Evolutionary conservation across 2,888 invertebrate species (phyloP).

Genomic region (Orchestes rusci): DNA sequence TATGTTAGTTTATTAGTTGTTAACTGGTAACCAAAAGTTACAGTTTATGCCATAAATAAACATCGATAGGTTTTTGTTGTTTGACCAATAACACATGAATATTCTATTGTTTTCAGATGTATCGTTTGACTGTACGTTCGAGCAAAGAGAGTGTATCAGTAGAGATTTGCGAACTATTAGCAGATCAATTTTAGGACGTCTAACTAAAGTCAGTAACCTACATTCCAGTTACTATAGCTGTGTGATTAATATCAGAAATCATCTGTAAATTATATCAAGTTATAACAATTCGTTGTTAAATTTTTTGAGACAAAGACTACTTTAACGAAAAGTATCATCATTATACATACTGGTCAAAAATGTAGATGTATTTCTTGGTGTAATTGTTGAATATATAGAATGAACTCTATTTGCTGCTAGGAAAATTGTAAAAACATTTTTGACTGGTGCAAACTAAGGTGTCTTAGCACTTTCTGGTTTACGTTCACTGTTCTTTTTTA

Average conservation of each 20-base stretch:
- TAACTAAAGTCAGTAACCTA: conserved; percentile 12
- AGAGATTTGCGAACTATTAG: conserved; percentile 87
- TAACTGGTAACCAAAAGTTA: no score
- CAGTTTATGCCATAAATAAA: no score
- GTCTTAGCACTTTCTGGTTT: conserved; percentile 16
- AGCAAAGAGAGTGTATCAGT: conserved; percentile 94
- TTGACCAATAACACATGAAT: no score
- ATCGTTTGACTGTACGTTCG: conserved; percentile 93
- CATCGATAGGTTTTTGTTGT: no score
- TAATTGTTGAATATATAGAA: background rate
- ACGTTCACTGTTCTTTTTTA: conserved; percentile 18
- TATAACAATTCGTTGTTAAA: conserved; percentile 22
- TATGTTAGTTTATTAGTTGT: no score
- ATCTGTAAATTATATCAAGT: conserved; percentile 22
- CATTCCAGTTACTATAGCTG: conserved; percentile 24
- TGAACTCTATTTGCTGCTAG: no score
- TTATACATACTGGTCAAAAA: conserved; percentile 7
- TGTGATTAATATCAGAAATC: conserved; percentile 23
- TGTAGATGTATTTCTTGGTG: background rate
- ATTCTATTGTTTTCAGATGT: conserved; percentile 89
- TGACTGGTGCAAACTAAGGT: no score
- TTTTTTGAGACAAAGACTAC: conserved; percentile 24
- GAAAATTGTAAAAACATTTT: no score
- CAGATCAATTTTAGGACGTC: conserved; percentile 80
- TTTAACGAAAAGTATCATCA: conserved; percentile 20